Evolutionary conservation across 2,113 vertebrate species (phyloP).

Genomic region (Colius striatus): DNA sequence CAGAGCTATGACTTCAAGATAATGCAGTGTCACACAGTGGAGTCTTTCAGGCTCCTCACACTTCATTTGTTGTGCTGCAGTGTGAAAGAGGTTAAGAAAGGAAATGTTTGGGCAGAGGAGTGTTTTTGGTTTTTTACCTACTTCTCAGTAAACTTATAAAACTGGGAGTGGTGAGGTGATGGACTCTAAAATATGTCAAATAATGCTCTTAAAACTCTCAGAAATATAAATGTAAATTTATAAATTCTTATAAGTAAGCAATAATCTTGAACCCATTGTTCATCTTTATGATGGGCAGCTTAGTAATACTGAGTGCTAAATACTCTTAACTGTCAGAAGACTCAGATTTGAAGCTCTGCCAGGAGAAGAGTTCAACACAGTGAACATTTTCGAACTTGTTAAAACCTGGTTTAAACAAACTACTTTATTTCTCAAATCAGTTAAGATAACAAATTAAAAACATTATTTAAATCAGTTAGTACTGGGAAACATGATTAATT

Average conservation of each 20-base stretch:
- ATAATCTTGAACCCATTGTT: neutral
- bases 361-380: neutral
- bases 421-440: too few relatives aligned
- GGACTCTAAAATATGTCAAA: neutral
- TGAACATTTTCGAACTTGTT: neutral
- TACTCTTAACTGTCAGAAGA: neutral
- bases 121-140: neutral
- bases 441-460: neutral
- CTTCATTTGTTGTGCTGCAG: neutral
- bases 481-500: neutral
- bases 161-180: neutral
- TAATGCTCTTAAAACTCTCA: neutral
- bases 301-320: neutral
- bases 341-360: neutral
- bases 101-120: neutral
- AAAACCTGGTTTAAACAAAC: neutral
- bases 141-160: neutral
- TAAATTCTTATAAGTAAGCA: neutral
- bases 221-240: neutral
- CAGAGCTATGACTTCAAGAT: neutral
- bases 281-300: neutral
- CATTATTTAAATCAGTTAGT: neutral
- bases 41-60: neutral
- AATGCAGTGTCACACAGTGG: fast-evolving
- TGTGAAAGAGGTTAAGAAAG: neutral